Percentiles rank a stretch among this genome's conserved stretches.
phyloP scores from a whole-genome alignment of 1,140 invertebrate species.

The Aethina tumida region DNA sequence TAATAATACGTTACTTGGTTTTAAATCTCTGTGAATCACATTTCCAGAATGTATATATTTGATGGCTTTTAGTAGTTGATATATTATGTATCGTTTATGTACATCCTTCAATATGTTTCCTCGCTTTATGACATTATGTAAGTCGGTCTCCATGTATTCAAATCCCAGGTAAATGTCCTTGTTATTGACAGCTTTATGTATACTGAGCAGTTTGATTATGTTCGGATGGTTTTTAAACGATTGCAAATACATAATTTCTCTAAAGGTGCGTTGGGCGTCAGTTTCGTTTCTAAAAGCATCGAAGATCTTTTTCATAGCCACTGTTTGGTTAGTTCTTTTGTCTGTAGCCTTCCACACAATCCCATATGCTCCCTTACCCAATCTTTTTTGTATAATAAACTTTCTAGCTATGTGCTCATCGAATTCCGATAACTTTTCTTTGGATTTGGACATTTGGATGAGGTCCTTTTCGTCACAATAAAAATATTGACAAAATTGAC shows the following conservation, averaged over 20 bases:
- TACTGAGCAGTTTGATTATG: conserved; percentile 81
- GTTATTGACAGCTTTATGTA: conserved; percentile 87
- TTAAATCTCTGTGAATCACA: conserved; percentile 90
- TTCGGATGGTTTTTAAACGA: conserved; percentile 91
- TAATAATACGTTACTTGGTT: conserved; percentile 59
- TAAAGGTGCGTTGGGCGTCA: conserved; percentile 82
- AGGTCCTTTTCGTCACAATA: no score
- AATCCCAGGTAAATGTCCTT: conserved; percentile 96
- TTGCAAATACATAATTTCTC: conserved; percentile 89
- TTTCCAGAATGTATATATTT: conserved; percentile 96
- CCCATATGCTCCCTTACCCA: conserved; percentile 94
- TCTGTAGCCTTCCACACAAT: conserved; percentile 96
- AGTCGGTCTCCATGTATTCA: conserved; percentile 96
- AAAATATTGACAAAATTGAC: no score
- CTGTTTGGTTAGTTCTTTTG: conserved; percentile 69
- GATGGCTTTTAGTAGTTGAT: conserved; percentile 89
- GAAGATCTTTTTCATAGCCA: conserved; percentile 96
- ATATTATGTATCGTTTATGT: conserved; percentile 93
- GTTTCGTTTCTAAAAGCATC: conserved; percentile 90
- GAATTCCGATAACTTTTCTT: conserved; percentile 63
- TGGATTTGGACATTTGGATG: conserved; percentile 21
- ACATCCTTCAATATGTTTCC: conserved; percentile 88
- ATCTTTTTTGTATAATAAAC: conserved; percentile 76
- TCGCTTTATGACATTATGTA: conserved; percentile 93
- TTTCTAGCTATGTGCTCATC: conserved; percentile 73